These are phyloP conservation scores for Syngnathus scovelli DNA, from an alignment of 2,113 vertebrate genomes.

Conservation along the genomic window DNA sequence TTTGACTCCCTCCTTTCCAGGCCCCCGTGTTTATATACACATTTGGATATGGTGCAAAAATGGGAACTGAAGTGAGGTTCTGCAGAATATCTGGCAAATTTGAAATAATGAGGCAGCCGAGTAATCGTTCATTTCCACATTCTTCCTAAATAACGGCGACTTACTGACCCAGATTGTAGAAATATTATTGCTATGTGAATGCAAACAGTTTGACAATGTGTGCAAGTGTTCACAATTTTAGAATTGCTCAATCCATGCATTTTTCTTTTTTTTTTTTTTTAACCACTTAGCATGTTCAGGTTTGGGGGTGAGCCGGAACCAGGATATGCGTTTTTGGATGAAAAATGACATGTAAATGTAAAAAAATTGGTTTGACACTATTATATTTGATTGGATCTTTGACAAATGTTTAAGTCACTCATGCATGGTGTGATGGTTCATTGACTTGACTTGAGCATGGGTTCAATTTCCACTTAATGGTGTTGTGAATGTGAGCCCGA, in stretches of 20 bases:
- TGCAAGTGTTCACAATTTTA: neutral
- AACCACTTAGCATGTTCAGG: too few species aligned
- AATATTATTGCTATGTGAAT: neutral
- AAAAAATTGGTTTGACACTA: too few species aligned
- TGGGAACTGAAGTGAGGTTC: neutral
- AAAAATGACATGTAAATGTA: too few species aligned
- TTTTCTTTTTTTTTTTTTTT: too few species aligned
- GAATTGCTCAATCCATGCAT: neutral
- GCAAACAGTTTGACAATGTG: neutral
- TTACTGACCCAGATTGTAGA: neutral
- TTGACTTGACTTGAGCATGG: neutral
- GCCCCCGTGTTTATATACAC: conserved; percentile 17
- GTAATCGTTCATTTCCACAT: neutral
- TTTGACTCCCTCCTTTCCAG: conserved; percentile 17
- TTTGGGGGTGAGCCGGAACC: too few species aligned
- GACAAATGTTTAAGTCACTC: too few species aligned
- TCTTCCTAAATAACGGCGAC: neutral
- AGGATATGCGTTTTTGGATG: too few species aligned
- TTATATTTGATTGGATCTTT: too few species aligned
- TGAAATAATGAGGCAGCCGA: neutral
- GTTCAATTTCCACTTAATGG: neutral
- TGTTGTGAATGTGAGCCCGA: neutral
- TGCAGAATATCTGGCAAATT: neutral
- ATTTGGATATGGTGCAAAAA: neutral
- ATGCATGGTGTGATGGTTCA: neutral